Base-by-base conservation (phyloP, 2,888 invertebrate species). In the Stictocephala bisonia region DNA sequence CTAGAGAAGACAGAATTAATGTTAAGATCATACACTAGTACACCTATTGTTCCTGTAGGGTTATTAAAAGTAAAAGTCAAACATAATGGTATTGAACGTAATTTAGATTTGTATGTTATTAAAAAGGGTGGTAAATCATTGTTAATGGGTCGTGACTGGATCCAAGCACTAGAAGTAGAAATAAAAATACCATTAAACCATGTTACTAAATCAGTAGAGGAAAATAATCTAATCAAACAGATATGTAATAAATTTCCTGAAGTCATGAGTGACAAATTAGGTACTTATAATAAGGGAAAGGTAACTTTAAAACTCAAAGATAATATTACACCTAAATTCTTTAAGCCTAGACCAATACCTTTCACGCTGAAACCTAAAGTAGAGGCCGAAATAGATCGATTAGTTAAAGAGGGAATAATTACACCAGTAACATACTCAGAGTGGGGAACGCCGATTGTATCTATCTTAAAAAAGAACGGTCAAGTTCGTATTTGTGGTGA, bases 391-490 rank as follows among this genome's bases (percentile, higher is more conserved):
- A 26, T 81, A 11, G 71, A 79, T 0, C 27, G 71, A 20, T 68
- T 81, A 72, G 77, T 77, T 11, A 15, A 73, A 3, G 35, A 70
- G 2, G 77, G 77, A 9, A 74, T 79, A 13, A 71, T 82, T 4
- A 66, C 51, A 7, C 69, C 73, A 60, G 76, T 79, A 20, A 70
- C 75, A 50, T 70, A 68, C 64, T 71, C 74, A 31, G 76, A 79
- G 31, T 82, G 81, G 81, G 81, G 76, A n/a, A 81, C 81, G 6
- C 82, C 82, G 0, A 79, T 83, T 4, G 82, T 83, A 1, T 80
- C 81, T 1, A 79, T 83, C 1, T 68, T 81, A 1, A 83, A 83
- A 75, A 77, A 74, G 9, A 78, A 82, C 72, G 82, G 81, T 1
- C 29, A 68, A 51, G 73, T 82, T 1, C 44, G 82, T 13, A 75